Percentiles rank a stretch among this genome's conserved stretches.
Conservation (phyloP, 1,140 invertebrate species). For the Drosophila littoralis region DNA sequence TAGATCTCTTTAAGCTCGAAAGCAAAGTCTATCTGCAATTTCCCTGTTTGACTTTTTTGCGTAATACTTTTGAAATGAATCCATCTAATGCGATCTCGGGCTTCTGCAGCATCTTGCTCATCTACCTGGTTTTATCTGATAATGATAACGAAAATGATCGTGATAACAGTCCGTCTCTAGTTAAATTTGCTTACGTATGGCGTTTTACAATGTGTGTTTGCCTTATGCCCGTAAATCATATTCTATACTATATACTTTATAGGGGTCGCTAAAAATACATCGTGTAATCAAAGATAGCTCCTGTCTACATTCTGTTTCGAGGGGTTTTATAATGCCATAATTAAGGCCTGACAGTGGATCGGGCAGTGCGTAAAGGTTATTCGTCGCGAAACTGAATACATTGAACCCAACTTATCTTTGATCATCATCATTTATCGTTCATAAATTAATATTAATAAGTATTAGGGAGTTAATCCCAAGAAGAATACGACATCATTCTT, state of each 20-base stretch:
- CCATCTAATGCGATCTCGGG: background rate
- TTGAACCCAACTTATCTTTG: too few relatives aligned
- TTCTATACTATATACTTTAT: slow-evolving; percentile 36
- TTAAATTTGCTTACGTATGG: slow-evolving; percentile 68
- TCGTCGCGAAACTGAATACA: too few relatives aligned
- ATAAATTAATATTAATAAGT: too few relatives aligned
- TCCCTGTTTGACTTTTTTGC: slow-evolving; percentile 19
- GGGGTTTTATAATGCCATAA: too few relatives aligned
- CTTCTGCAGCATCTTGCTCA: slow-evolving; percentile 8
- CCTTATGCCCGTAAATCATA: slow-evolving; percentile 41
- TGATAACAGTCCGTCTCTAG: slow-evolving; percentile 41
- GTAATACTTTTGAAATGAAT: slow-evolving; percentile 19
- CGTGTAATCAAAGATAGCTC: background rate
- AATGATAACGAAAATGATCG: slow-evolving; percentile 20
- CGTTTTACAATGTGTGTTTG: slow-evolving; percentile 68
- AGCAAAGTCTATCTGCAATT: slow-evolving; percentile 28
- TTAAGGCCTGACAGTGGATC: too few relatives aligned
- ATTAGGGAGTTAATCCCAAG: too few relatives aligned
- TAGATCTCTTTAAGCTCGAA: slow-evolving; percentile 3
- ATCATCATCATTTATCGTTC: too few relatives aligned
- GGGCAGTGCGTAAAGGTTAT: too few relatives aligned
- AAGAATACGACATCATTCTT: too few relatives aligned
- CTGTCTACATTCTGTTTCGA: too few relatives aligned
- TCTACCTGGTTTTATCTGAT: slow-evolving; percentile 16
- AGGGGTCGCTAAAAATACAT: slow-evolving; percentile 62